Evolutionary conservation across 1,140 invertebrate genomes (phyloP), one percentile per base, ranked within the genome.

Genomic region (Musca domestica): DNA sequence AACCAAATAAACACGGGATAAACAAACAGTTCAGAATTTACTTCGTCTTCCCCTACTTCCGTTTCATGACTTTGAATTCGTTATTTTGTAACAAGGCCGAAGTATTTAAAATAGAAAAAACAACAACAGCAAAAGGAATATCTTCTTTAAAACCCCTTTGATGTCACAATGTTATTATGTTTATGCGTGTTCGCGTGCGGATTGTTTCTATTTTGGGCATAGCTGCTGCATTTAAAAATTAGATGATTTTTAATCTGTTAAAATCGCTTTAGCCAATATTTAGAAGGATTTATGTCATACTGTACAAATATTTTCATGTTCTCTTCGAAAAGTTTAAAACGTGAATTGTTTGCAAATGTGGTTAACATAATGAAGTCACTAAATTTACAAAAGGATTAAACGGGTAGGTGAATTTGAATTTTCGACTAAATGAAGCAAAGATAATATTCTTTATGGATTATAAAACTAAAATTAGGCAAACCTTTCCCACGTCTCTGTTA

Each of bases 1-100:
- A 80, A 80, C 77, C 77, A 76, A 76, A 77, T 61, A 73, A 80
- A 80, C 77, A 80, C 76, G 77, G 77, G 77, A 80, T 80, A 80
- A 80, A 80, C 77, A 80, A 80, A 80, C 74, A 80, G 77, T 71
- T 70, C 74, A 63, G 77, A 71, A 73, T 76, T 73, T 74, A 73
- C 74, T 75, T 23, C n/a, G n/a, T n/a, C 17, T 56, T 41, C 34
- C 34, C 34, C 34, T 41, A 41, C 34, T 41, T 41, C 17, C 56
- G 30, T 61, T n/a, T n/a, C n/a, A n/a, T 61, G 15, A 66, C 47
- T 58, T 30, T 46, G 27, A 34, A 56, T 64, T 63, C 20, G 23
- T 23, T 46, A 17, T 12, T 41, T 46, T 58, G 17, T 67, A 69
- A 69, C 64, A 68, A 73, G 72, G 73, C 23, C 52, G 25, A n/a